Conservation (phyloP, 2,797 vertebrate genomes). For the Clarias pachynema region DNA sequence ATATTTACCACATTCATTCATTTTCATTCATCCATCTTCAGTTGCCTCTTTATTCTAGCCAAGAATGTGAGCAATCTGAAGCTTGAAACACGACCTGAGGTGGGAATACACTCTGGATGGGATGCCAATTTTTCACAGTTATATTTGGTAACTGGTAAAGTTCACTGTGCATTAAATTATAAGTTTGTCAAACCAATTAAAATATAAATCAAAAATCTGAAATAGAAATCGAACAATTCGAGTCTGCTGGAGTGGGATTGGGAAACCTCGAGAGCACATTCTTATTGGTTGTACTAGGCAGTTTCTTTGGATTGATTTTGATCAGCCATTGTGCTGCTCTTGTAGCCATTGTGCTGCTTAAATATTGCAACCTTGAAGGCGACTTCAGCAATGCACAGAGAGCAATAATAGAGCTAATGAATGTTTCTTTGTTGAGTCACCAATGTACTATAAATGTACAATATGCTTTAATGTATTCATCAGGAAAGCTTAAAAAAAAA, state of each 20-base stretch:
- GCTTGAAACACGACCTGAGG: neutral
- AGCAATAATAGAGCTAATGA: slow-evolving; percentile 16
- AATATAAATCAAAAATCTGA: too few species aligned
- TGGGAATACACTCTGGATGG: neutral
- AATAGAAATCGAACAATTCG: neutral
- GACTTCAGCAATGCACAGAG: neutral
- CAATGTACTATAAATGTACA: neutral
- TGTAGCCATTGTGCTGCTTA: neutral
- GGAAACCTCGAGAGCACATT: slow-evolving; percentile 1
- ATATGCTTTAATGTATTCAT: neutral
- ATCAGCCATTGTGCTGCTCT: neutral
- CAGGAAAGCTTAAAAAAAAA: neutral
- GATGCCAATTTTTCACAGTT: neutral
- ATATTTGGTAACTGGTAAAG: neutral
- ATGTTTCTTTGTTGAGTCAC: slow-evolving; percentile 7
- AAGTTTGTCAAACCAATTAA: neutral
- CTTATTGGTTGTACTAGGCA: neutral
- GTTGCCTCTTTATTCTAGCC: neutral
- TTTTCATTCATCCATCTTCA: neutral
- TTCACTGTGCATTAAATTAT: neutral
- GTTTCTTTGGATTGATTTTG: slow-evolving; percentile 23
- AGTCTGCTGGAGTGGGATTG: slow-evolving; percentile 7
- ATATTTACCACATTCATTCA: neutral
- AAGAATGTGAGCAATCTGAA: neutral
- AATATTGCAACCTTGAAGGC: slow-evolving; percentile 1